phyloP scores from a whole-genome alignment of 2,113 vertebrate genomes.

The Cairina moschata region DNA sequence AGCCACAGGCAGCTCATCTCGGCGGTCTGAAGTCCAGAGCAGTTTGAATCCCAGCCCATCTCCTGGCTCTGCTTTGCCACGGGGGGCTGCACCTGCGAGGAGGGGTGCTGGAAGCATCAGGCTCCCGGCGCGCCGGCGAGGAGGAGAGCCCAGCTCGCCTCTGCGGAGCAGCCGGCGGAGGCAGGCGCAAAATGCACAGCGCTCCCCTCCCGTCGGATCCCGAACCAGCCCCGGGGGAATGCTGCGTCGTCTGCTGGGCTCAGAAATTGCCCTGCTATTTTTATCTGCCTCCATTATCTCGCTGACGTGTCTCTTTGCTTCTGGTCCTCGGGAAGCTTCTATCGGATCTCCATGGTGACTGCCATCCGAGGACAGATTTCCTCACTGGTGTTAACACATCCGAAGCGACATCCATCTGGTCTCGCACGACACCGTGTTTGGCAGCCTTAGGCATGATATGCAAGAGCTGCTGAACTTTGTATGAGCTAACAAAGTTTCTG shows the following conservation, averaged over 20 bases:
- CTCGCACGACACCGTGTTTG: rapidly evolving
- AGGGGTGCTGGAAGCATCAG: neutral
- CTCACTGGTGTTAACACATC: neutral
- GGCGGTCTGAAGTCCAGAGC: neutral
- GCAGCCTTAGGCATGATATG: neutral
- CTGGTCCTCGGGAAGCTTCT: neutral
- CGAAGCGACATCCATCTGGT: neutral
- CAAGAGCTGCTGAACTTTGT: neutral
- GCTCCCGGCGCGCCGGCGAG: neutral
- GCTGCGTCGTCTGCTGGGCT: neutral
- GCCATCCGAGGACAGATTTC: neutral
- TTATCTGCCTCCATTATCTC: neutral
- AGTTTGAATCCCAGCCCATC: neutral
- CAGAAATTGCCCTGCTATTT: neutral
- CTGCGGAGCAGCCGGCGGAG: neutral
- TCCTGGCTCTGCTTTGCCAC: neutral
- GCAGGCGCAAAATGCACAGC: neutral
- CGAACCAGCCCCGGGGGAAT: neutral
- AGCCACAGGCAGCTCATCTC: neutral
- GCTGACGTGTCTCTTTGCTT: neutral
- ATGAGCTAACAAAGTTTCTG: neutral
- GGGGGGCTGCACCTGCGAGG: neutral
- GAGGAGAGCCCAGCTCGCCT: neutral
- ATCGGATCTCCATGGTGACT: neutral
- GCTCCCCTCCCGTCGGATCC: neutral